Evolutionary conservation across 1,140 invertebrate species (phyloP).

Genomic region (Paralvinella palmiformis): DNA sequence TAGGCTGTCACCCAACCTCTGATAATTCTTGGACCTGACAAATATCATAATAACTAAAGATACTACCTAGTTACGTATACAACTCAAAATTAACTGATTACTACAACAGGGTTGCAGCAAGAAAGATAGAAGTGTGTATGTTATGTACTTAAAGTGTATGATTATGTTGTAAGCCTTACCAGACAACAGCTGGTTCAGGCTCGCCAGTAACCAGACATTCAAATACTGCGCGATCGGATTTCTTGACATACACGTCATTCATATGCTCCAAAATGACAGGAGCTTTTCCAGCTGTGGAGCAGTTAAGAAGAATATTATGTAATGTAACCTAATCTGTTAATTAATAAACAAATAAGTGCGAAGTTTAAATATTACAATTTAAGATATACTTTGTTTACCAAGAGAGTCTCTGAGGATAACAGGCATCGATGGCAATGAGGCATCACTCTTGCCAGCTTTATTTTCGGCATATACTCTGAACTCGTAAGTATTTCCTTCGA

Average conservation of each 20-base stretch:
- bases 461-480: slow-evolving; percentile 94
- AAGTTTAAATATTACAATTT: neutral
- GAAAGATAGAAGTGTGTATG: neutral
- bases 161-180: slow-evolving; percentile 51
- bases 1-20: slow-evolving; percentile 23
- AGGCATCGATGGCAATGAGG: slow-evolving; percentile 38
- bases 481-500: slow-evolving; percentile 88
- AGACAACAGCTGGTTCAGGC: slow-evolving; percentile 79
- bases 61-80: neutral
- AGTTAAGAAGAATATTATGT: neutral
- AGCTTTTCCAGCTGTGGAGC: slow-evolving; percentile 6
- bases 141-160: neutral
- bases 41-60: neutral
- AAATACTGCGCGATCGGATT: slow-evolving; percentile 47
- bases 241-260: slow-evolving; percentile 1
- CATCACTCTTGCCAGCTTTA: slow-evolving; percentile 89
- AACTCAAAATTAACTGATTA: neutral
- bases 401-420: slow-evolving; percentile 16
- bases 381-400: neutral
- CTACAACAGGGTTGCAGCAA: neutral
- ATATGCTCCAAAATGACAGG: slow-evolving; percentile 14
- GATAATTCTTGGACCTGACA: slow-evolving; percentile 39
- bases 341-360: neutral
- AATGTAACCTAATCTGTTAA: no score
- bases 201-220: slow-evolving; percentile 82